phyloP scores from a whole-genome alignment of 2,888 invertebrate genomes.

The Rotaria macrura region DNA sequence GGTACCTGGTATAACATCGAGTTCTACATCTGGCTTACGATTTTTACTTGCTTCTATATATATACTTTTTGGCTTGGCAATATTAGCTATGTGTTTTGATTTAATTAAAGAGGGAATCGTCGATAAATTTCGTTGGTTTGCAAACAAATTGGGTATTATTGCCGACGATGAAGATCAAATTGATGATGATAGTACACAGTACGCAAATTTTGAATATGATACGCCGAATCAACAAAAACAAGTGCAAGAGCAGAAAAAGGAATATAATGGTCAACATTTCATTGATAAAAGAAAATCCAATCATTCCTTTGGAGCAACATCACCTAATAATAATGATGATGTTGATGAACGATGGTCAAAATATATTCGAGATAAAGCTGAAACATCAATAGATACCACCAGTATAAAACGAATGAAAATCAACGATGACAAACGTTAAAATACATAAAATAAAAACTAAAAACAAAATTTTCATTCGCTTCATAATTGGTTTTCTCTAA shows the following conservation, averaged over 20 bases:
- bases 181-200: neutral
- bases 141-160: neutral
- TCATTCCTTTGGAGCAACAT: neutral
- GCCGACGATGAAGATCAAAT: neutral
- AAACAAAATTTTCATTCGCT: neutral
- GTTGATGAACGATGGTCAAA: neutral
- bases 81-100: conserved; percentile 49
- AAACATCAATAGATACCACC: neutral
- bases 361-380: neutral
- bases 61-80: conserved; percentile 43
- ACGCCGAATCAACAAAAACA: too few species aligned
- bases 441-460: too few species aligned
- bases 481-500: neutral
- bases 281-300: neutral
- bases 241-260: too few species aligned
- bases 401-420: neutral
- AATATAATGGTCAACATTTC: neutral
- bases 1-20: conserved; percentile 24
- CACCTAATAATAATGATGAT: neutral
- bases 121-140: conserved; percentile 41
- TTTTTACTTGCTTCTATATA: conserved; percentile 41
- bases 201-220: neutral
- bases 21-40: conserved; percentile 19
- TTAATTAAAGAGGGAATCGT: conserved; percentile 50
- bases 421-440: neutral